Conservation (phyloP, 2,888 invertebrate species). For the Heteropelma amictum region DNA sequence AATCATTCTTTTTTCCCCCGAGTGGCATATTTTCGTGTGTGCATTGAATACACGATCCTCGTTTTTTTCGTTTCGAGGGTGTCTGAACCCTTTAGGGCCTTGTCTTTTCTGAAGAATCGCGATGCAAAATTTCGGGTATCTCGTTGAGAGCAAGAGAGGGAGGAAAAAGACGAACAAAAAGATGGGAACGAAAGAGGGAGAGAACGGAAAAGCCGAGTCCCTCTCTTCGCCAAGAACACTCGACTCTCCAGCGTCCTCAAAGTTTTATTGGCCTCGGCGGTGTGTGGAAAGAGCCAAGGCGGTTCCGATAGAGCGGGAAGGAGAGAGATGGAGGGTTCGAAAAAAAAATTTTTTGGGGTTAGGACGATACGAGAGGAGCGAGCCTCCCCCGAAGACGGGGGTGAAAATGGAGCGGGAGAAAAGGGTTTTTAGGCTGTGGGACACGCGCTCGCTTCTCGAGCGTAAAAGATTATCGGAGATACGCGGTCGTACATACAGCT, state of each 20-base stretch:
- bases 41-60: background rate
- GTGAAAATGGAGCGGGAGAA: conserved; percentile 14
- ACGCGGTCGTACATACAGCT: conserved; percentile 3
- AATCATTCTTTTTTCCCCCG: background rate
- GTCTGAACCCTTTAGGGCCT: conserved; percentile 23
- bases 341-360: conserved; percentile 38
- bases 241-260: conserved; percentile 59
- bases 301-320: conserved; percentile 30
- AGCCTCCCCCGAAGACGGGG: conserved; percentile 37
- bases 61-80: conserved; percentile 17
- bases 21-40: background rate
- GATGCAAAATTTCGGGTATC: conserved; percentile 45
- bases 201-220: conserved; percentile 53
- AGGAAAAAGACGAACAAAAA: conserved; percentile 6
- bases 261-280: conserved; percentile 62
- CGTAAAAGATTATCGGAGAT: conserved; percentile 74
- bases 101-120: conserved; percentile 45
- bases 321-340: conserved; percentile 29
- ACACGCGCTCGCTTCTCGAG: conserved; percentile 62
- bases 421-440: conserved; percentile 48
- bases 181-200: conserved; percentile 22
- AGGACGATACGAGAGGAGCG: conserved; percentile 30
- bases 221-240: conserved; percentile 60
- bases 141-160: conserved; percentile 26
- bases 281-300: conserved; percentile 54